Base-by-base conservation (phyloP, 2,113 vertebrate genomes). In the Mesembrinibis cayennensis region DNA sequence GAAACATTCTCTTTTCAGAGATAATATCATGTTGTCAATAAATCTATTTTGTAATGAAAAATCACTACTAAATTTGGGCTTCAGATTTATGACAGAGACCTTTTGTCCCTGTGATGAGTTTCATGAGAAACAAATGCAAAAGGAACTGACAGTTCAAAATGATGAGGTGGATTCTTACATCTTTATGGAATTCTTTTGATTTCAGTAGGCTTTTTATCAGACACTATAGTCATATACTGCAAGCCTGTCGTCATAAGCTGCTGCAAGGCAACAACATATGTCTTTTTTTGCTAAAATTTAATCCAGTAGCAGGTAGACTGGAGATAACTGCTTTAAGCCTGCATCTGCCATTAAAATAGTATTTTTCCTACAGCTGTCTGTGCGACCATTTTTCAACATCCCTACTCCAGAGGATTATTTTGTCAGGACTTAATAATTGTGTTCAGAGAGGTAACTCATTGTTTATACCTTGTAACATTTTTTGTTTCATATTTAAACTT, bases 261-360 rank as follows among this genome's bases (percentile, higher is more conserved):
- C 66, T 84, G 26, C 25, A 80, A 45, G 14, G 20, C 12, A 76
- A n/a, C 4, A 72, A 23, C 18, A 34, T 58, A 26, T 20, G 29
- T 38, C n/a, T 23, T 62, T 18, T 93, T 87, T 80, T 61, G 22
- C 29, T 73, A 45, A 74, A 76, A 86, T 72, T 69, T 62, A 76
- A 88, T 76, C 32, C 29, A 65, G 45, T 76, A 65, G 32, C 40
- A 69, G 29, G 49, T 80, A 74, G 72, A 63, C 15, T 80, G 47
- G 29, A 94, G 52, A 42, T 76, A 82, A 76, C 61, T 79, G 62
- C 62, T 71, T 93, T 85, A 76, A 62, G 62, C 32, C 13, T 88
- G 25, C 19, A 62, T 61, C 74, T 72, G 11, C 71, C 44, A 80
- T 38, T 82, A n/a, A 86, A 88, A 71, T 7, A 36, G 4, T 47